A percentile compares a stretch with the other conserved stretches of the same genome.
These are phyloP conservation scores for Polyergus mexicanus DNA, from an alignment of 1,140 invertebrate genomes.

Conservation along the genomic window DNA sequence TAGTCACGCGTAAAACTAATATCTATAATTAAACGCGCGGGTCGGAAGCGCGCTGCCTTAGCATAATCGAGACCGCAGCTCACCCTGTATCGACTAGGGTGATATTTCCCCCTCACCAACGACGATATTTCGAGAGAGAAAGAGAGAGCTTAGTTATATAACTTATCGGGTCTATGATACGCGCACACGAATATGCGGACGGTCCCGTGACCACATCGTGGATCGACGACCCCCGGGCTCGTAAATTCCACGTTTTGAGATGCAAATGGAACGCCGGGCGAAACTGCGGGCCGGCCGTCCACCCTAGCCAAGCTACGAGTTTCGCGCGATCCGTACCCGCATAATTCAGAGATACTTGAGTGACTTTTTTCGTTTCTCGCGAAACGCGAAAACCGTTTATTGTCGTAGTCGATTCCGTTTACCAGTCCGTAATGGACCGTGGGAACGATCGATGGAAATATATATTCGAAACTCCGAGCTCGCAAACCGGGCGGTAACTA, in stretches of 20 bases:
- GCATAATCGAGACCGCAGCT: slow-evolving; percentile 25
- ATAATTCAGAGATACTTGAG: slow-evolving; percentile 55
- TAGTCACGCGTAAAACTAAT: not conserved
- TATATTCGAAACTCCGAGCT: slow-evolving; percentile 9
- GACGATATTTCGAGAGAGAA: slow-evolving; percentile 1
- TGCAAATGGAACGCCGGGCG: slow-evolving; percentile 51
- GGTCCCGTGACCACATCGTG: slow-evolving; percentile 63
- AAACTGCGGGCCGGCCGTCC: slow-evolving; percentile 41
- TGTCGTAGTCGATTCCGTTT: slow-evolving; percentile 46
- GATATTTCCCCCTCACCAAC: slow-evolving; percentile 42
- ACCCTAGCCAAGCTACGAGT: slow-evolving; percentile 45
- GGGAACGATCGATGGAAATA: slow-evolving; percentile 16
- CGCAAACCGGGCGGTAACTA: too few species aligned
- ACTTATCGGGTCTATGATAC: slow-evolving; percentile 77
- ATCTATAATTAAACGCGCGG: slow-evolving; percentile 19
- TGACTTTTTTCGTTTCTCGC: slow-evolving; percentile 47
- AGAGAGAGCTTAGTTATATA: slow-evolving; percentile 55
- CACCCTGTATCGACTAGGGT: slow-evolving; percentile 10
- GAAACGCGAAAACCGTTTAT: slow-evolving; percentile 44
- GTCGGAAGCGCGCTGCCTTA: not conserved
- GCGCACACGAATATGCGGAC: slow-evolving; percentile 74
- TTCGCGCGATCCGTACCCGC: slow-evolving; percentile 36
- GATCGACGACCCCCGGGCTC: slow-evolving; percentile 64
- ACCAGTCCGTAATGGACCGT: not conserved
- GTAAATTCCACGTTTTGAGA: slow-evolving; percentile 56